phyloP scores from a whole-genome alignment of 2,797 vertebrate genomes.

The Halcyon chelicuti region DNA sequence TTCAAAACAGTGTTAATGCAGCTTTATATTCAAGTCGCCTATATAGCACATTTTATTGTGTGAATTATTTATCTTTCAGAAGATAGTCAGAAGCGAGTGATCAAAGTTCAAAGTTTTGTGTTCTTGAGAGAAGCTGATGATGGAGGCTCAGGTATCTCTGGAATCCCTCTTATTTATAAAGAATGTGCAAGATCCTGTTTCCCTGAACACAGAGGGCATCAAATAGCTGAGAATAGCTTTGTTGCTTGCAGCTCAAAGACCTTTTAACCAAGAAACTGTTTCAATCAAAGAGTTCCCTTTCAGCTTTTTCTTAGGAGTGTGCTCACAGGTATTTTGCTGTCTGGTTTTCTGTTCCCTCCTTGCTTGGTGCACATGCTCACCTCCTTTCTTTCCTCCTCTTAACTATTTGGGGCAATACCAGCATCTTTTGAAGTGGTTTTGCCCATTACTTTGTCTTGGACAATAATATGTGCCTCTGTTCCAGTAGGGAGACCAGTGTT shows the following conservation, averaged over 20 bases:
- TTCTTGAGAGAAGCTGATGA: conserved; percentile 33
- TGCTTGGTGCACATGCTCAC: rapidly evolving
- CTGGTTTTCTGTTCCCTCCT: background rate
- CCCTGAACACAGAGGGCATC: conserved; percentile 17
- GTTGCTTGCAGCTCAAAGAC: conserved; percentile 38
- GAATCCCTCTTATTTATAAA: conserved; percentile 60
- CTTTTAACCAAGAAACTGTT: conserved; percentile 9
- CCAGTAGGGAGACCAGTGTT: background rate
- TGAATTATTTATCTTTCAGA: background rate
- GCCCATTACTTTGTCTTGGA: background rate
- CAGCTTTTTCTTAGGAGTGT: background rate
- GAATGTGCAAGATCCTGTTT: conserved; percentile 72
- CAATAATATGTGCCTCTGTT: background rate
- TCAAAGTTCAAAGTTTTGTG: conserved; percentile 44
- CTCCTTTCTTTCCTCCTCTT: background rate
- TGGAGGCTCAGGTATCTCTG: conserved; percentile 59
- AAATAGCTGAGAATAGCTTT: conserved; percentile 31
- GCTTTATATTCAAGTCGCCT: background rate
- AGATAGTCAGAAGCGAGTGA: background rate
- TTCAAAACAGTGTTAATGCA: background rate
- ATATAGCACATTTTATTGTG: background rate
- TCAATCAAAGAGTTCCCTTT: conserved; percentile 28
- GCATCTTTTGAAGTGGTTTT: background rate
- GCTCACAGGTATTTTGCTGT: background rate
- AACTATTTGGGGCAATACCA: background rate